A percentile compares a stretch with the other conserved stretches of the same genome.
phyloP scores from a whole-genome alignment of 2,888 invertebrate genomes.

The Ectobius pallidus region DNA sequence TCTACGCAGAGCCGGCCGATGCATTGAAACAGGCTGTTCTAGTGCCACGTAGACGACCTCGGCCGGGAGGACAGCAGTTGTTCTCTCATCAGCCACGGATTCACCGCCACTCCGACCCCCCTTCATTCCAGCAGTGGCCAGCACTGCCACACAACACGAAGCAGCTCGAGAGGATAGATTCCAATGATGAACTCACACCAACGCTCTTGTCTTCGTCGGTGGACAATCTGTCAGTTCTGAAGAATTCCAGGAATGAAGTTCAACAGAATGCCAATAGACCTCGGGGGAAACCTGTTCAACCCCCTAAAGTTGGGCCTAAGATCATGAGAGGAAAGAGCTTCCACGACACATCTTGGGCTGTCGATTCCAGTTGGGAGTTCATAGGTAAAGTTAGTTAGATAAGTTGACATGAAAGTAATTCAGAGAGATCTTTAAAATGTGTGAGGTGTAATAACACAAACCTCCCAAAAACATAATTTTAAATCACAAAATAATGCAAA shows the following conservation, averaged over 20 bases:
- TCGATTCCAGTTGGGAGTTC: slow-evolving; percentile 91
- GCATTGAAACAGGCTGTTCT: slow-evolving; percentile 65
- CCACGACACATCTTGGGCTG: slow-evolving; percentile 71
- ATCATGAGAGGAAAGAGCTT: slow-evolving; percentile 49
- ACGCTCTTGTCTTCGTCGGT: slow-evolving; percentile 66
- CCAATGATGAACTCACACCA: slow-evolving; percentile 48
- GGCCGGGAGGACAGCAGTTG: slow-evolving; percentile 44
- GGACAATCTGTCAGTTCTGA: slow-evolving; percentile 65
- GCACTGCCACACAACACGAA: slow-evolving; percentile 47
- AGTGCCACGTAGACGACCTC: slow-evolving; percentile 50
- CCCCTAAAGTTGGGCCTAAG: slow-evolving; percentile 64
- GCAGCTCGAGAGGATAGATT: slow-evolving; percentile 56
- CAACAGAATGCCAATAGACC: slow-evolving; percentile 52
- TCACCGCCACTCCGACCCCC: slow-evolving; percentile 59
- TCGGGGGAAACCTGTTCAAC: slow-evolving; percentile 73
- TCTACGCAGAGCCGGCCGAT: slow-evolving; percentile 90
- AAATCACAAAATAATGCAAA: too few relatives aligned
- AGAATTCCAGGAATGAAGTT: slow-evolving; percentile 45
- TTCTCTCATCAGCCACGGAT: slow-evolving; percentile 42
- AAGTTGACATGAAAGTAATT: too few relatives aligned
- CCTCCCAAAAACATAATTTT: too few relatives aligned
- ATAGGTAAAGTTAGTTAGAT: slow-evolving; percentile 68
- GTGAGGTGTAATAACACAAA: too few relatives aligned
- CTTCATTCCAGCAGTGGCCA: slow-evolving; percentile 52
- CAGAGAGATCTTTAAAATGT: too few relatives aligned